Evolutionary conservation across 2,888 invertebrate species (phyloP).

Genomic region (Mimas tiliae): DNA sequence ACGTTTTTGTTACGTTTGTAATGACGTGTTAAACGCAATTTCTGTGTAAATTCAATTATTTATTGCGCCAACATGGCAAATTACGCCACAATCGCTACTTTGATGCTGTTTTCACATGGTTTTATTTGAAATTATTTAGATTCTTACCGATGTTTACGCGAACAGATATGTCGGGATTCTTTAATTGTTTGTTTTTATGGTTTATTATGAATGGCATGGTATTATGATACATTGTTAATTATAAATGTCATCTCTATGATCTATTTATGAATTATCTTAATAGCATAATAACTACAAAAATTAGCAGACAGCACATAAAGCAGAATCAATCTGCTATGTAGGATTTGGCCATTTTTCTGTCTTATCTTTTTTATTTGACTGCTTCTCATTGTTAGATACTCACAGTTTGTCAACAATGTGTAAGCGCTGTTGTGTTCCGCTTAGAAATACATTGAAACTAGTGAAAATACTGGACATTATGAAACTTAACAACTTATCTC

Average conservation of each 20-base stretch:
- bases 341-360: too few relatives aligned
- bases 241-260: not conserved
- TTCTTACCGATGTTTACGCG: conserved; percentile 13
- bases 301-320: too few relatives aligned
- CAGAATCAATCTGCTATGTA: too few relatives aligned
- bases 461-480: too few relatives aligned
- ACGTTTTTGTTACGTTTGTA: conserved; percentile 55
- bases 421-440: too few relatives aligned
- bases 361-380: too few relatives aligned
- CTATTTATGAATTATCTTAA: not conserved
- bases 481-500: too few relatives aligned
- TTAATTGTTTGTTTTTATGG: not conserved
- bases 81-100: conserved; percentile 54
- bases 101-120: conserved; percentile 58
- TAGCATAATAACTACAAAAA: not conserved
- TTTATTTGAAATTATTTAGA: conserved; percentile 41
- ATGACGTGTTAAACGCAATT: conserved; percentile 62
- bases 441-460: too few relatives aligned
- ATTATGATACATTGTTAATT: not conserved
- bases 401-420: too few relatives aligned
- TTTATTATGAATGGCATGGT: not conserved
- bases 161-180: conserved; percentile 10
- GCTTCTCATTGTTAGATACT: too few relatives aligned
- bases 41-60: conserved; percentile 64
- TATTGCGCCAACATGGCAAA: conserved; percentile 58